Percentiles rank a stretch among this genome's conserved stretches.
phyloP scores from a whole-genome alignment of 2,888 invertebrate species.

The Lamproptera curius region DNA sequence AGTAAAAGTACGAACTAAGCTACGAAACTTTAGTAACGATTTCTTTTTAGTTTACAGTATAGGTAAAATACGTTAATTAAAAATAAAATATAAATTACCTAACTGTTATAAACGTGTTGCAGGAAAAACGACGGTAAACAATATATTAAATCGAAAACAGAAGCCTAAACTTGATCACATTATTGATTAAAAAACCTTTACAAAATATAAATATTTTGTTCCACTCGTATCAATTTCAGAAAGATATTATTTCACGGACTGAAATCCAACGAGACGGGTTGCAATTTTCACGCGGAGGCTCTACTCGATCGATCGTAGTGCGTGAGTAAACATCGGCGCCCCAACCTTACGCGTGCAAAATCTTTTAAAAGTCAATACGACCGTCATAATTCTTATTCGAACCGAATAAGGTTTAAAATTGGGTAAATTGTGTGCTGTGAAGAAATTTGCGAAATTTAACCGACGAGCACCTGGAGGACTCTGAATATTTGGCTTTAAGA shows the following conservation, averaged over 20 bases:
- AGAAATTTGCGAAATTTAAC: slow-evolving; percentile 4
- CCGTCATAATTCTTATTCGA: slow-evolving; percentile 25
- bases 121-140: no score
- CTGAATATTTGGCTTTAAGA: slow-evolving; percentile 8
- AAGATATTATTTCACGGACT: slow-evolving; percentile 10
- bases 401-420: slow-evolving; percentile 28
- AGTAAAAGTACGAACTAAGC: background rate
- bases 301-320: slow-evolving; percentile 65
- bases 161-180: no score
- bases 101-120: no score
- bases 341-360: slow-evolving; percentile 48
- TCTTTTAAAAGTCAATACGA: slow-evolving; percentile 22
- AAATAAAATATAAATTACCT: no score
- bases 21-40: slow-evolving; percentile 10
- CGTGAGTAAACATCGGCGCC: slow-evolving; percentile 71
- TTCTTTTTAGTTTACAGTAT: no score
- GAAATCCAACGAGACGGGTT: slow-evolving; percentile 47
- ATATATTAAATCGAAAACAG: no score
- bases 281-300: slow-evolving; percentile 74
- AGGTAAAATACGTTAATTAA: no score
- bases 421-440: background rate
- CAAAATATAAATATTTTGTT: no score
- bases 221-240: background rate
- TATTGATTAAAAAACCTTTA: no score
- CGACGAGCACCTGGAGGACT: slow-evolving; percentile 3